These are phyloP conservation scores for Cactoblastis cactorum DNA, from an alignment of 2,888 invertebrate species.

Conservation along the genomic window DNA sequence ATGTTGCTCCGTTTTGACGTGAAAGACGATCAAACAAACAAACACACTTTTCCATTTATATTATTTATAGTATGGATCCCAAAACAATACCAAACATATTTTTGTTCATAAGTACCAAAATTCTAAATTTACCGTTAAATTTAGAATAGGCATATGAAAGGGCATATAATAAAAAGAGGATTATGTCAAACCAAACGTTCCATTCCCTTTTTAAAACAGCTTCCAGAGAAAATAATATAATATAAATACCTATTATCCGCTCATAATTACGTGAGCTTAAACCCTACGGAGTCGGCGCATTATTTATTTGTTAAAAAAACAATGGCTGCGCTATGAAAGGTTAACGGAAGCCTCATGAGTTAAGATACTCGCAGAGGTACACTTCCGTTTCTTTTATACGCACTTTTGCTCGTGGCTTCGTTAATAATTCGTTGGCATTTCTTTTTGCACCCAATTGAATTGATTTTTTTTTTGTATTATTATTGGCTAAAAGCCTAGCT, in stretches of 20 bases:
- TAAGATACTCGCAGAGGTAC: neutral
- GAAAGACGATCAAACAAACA: no score
- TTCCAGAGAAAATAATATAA: neutral
- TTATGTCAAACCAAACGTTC: neutral
- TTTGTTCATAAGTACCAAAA: no score
- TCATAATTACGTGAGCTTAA: conserved; percentile 10
- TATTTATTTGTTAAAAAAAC: conserved; percentile 10
- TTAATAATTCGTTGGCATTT: no score
- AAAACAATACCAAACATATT: no score
- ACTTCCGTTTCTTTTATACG: neutral
- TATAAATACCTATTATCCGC: conserved; percentile 6
- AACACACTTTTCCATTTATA: no score
- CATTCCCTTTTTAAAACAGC: neutral
- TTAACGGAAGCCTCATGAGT: conserved; percentile 8
- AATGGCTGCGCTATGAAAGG: conserved; percentile 5
- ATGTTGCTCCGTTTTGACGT: no score
- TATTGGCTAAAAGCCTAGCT: no score
- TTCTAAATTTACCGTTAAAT: neutral
- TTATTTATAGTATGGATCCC: no score
- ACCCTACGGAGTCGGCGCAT: neutral
- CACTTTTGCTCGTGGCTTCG: no score
- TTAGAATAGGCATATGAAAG: neutral
- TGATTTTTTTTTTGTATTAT: no score
- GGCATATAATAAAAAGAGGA: neutral
- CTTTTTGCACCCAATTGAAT: no score